These are phyloP conservation scores for Tanytarsus gracilentus DNA, from an alignment of 2,888 invertebrate species.

Conservation along the genomic window DNA sequence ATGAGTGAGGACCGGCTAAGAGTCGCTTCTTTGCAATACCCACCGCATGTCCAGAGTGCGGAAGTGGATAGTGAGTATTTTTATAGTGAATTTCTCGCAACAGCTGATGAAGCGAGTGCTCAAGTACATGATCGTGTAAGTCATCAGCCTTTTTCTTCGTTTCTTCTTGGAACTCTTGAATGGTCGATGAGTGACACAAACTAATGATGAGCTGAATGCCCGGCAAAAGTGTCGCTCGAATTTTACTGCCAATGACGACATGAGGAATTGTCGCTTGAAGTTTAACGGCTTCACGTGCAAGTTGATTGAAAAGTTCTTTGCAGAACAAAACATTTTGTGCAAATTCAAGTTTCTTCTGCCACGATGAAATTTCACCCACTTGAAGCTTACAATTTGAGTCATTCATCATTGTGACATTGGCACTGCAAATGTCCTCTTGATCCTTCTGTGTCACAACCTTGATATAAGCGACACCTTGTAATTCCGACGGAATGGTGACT, in stretches of 20 bases:
- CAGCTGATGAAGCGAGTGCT: constrained; percentile 90
- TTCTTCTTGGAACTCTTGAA: constrained; percentile 40
- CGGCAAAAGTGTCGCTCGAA: constrained; percentile 88
- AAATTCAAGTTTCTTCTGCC: constrained; percentile 94
- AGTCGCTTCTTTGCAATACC: constrained; percentile 88
- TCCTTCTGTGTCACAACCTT: constrained; percentile 93
- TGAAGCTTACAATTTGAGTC: constrained; percentile 64
- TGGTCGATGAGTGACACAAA: constrained; percentile 73
- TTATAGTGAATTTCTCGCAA: constrained; percentile 85
- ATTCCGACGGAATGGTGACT: constrained; percentile 86
- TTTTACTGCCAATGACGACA: constrained; percentile 94
- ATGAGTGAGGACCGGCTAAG: constrained; percentile 82
- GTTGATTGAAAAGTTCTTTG: constrained; percentile 87
- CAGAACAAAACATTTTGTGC: constrained; percentile 96
- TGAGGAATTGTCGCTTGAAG: constrained; percentile 88
- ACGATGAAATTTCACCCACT: constrained; percentile 56
- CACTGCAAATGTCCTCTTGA: constrained; percentile 81
- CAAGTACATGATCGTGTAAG: constrained; percentile 93
- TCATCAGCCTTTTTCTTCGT: constrained; percentile 43
- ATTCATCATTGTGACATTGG: constrained; percentile 62
- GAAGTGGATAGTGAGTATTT: constrained; percentile 88
- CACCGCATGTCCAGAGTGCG: constrained; percentile 88
- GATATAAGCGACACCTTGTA: constrained; percentile 93
- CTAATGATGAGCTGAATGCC: constrained; percentile 89
- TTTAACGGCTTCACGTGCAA: constrained; percentile 92